Evolutionary conservation across 2,113 vertebrate species (phyloP).

Genomic region (Ammodytes dubius): DNA sequence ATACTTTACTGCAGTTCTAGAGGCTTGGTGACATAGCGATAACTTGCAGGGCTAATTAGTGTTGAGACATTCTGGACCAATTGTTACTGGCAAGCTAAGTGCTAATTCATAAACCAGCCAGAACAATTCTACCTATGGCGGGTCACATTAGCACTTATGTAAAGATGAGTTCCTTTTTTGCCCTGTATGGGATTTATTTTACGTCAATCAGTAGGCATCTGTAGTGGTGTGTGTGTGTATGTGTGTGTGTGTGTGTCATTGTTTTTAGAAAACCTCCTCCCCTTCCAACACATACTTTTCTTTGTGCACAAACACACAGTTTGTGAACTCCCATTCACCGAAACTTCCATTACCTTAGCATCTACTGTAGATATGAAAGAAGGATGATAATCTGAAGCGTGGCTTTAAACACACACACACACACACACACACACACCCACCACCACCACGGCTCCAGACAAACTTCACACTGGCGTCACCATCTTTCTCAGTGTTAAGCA

Average conservation of each 20-base stretch:
- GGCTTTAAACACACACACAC: neutral
- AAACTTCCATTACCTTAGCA: conserved; percentile 37
- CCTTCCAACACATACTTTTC: conserved; percentile 20
- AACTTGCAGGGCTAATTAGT: too few relatives aligned
- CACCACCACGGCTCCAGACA: too few relatives aligned
- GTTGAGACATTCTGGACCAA: too few relatives aligned
- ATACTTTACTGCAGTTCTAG: neutral
- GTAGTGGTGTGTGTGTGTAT: neutral
- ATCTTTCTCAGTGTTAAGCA: too few relatives aligned
- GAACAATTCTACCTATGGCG: too few relatives aligned
- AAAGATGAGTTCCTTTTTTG: too few relatives aligned
- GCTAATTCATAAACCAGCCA: neutral
- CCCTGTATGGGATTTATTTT: too few relatives aligned
- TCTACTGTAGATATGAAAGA: conserved; percentile 36
- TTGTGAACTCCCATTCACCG: neutral
- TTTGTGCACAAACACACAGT: neutral
- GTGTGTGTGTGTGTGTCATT: conserved; percentile 18
- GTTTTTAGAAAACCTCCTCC: conserved; percentile 13
- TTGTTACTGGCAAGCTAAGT: neutral
- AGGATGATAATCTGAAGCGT: conserved; percentile 14
- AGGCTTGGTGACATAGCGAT: neutral
- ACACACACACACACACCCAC: too few relatives aligned
- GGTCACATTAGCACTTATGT: too few relatives aligned
- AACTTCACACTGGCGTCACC: too few relatives aligned
- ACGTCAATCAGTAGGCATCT: neutral